A percentile compares a stretch with the other conserved stretches of the same genome.
Conservation (phyloP, 2,888 invertebrate species). For the Lissonota sp. region DNA sequence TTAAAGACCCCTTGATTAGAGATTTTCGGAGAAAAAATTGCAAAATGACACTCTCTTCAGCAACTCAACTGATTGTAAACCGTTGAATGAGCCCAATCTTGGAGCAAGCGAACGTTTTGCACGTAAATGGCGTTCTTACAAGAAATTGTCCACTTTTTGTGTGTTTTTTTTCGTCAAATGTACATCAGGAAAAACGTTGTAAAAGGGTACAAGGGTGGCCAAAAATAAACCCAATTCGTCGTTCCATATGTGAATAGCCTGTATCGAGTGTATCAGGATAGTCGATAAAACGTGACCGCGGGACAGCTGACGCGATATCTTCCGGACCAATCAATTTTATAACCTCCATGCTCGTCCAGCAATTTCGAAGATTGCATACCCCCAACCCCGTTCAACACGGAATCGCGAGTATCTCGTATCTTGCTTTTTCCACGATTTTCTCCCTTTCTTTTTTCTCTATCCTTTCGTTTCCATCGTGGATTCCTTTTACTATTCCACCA, state of each 20-base stretch:
- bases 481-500: slow-evolving; percentile 37
- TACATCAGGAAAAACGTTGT: no score
- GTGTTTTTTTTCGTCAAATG: not conserved
- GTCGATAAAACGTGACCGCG: slow-evolving; percentile 69
- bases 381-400: slow-evolving; percentile 21
- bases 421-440: slow-evolving; percentile 39
- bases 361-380: slow-evolving; percentile 75
- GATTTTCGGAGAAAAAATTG: no score
- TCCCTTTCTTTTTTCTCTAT: slow-evolving; percentile 40
- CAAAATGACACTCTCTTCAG: no score
- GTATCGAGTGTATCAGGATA: slow-evolving; percentile 43
- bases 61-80: not conserved
- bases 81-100: not conserved
- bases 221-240: no score
- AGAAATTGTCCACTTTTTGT: not conserved
- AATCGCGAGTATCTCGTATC: slow-evolving; percentile 33
- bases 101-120: slow-evolving; percentile 3
- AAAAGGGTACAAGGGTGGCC: no score
- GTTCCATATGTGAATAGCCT: not conserved
- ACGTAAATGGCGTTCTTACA: not conserved
- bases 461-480: slow-evolving; percentile 33
- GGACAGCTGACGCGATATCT: slow-evolving; percentile 72
- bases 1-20: no score
- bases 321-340: slow-evolving; percentile 74
- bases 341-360: slow-evolving; percentile 69